Percentiles rank a stretch among this genome's conserved stretches.
These are phyloP conservation scores for Mesoligia furuncula DNA, from an alignment of 2,888 invertebrate genomes.

Conservation along the genomic window DNA sequence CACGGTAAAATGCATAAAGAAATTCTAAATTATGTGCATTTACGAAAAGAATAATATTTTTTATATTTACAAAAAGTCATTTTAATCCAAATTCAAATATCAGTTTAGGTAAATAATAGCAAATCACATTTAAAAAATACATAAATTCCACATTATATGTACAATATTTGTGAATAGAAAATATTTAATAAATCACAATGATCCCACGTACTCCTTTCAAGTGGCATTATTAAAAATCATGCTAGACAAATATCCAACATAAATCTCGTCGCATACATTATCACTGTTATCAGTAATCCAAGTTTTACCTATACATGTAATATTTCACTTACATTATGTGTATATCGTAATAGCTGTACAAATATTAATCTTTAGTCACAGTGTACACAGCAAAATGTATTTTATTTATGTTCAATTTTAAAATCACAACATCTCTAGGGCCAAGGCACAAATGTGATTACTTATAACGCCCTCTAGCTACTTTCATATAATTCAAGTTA, in stretches of 20 bases:
- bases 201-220: slow-evolving; percentile 50
- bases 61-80: slow-evolving; percentile 74
- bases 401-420: slow-evolving; percentile 70
- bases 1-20: slow-evolving; percentile 73
- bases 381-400: slow-evolving; percentile 61
- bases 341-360: slow-evolving; percentile 70
- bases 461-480: slow-evolving; percentile 79
- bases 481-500: slow-evolving; percentile 63
- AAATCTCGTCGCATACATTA: slow-evolving; percentile 41
- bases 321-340: slow-evolving; percentile 66
- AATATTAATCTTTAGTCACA: slow-evolving; percentile 65
- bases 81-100: slow-evolving; percentile 64
- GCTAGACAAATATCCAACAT: slow-evolving; percentile 51
- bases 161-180: slow-evolving; percentile 60
- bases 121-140: slow-evolving; percentile 61
- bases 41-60: slow-evolving; percentile 62
- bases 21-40: slow-evolving; percentile 69
- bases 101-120: slow-evolving; percentile 64
- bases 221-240: slow-evolving; percentile 46
- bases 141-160: slow-evolving; percentile 57
- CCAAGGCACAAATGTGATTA: slow-evolving; percentile 88
- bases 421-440: slow-evolving; percentile 86
- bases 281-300: slow-evolving; percentile 49
- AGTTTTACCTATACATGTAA: slow-evolving; percentile 53
- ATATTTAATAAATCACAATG: slow-evolving; percentile 64